Evolutionary conservation across 2,888 invertebrate species (phyloP), one percentile per base, ranked within the genome.

Genomic region (Zhuqinia jingwanae): DNA sequence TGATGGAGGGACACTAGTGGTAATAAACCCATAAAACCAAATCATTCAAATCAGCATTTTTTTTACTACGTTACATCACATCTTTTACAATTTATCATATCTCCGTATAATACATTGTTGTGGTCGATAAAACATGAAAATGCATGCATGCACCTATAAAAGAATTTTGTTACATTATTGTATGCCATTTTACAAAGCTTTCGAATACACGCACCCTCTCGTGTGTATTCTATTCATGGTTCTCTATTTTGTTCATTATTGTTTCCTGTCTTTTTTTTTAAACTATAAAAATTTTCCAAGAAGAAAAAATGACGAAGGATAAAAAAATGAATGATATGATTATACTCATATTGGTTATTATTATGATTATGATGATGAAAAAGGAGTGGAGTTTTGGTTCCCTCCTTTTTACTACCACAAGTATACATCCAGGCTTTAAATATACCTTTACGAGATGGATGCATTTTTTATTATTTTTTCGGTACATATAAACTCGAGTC

Each of bases 11-110:
- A 36, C 36, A 36, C 36, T 6, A 6, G 36, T 8, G 63, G 78
- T 42, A 78, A 10, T 50, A 70, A 50, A 73, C 50, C 73, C 73
- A 73, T 53, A 76, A 56, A 68, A 45, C 45, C 36, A 56, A 68
- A 45, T 68, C 65, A n/a, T 2, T 36, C 65, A 36, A 65, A 65
- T 65, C 42, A 68, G 45, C 68, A 68, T 45, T 68, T 36, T n/a
- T n/a, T 36, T 45, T 68, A 68, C 20, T 22, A 11, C 68, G 45
- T 20, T 68, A 10, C 36, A 68, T 60, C 11, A 10, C 36, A 68
- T 60, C 11, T 45, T 68, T 45, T 45, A 42, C 68, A 20, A 17
- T 68, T 68, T 45, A 68, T 68, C 42, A 68, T 25, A 13, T 58
- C 13, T 25, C n/a, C 45, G 10, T 13, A 13, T 68, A 68, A 50